Evolutionary conservation across 2,113 vertebrate species (phyloP).

Genomic region (Lagopus leucura): DNA sequence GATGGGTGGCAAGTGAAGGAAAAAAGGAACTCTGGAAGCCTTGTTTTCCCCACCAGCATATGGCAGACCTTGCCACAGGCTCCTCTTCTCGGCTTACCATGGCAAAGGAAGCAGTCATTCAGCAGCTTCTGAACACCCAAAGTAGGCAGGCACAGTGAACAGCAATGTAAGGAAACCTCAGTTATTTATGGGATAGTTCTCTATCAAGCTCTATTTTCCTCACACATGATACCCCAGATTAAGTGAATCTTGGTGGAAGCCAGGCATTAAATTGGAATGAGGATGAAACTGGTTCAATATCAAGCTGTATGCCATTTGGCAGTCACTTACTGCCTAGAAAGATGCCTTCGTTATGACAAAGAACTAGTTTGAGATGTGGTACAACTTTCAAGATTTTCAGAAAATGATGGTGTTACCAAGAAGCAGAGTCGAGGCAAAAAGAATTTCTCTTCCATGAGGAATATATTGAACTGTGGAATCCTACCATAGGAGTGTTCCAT

Average conservation of each 20-base stretch:
- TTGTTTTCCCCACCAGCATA: slow-evolving; percentile 55
- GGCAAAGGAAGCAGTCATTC: slow-evolving; percentile 17
- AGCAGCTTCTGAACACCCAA: slow-evolving; percentile 1
- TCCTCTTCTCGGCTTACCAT: slow-evolving; percentile 48
- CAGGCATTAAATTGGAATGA: not conserved
- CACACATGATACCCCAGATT: not conserved
- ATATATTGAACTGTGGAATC: not conserved
- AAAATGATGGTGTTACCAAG: not conserved
- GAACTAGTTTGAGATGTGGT: not conserved
- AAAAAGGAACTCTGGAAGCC: slow-evolving; percentile 38
- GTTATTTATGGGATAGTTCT: not conserved
- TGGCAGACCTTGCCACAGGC: slow-evolving; percentile 39
- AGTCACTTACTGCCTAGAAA: not conserved
- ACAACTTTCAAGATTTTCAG: not conserved
- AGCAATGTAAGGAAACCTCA: not conserved
- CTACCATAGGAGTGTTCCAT: not conserved
- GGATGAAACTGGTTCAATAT: not conserved
- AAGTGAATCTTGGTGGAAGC: not conserved
- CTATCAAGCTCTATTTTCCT: not conserved
- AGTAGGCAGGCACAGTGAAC: not conserved
- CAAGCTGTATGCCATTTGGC: not conserved
- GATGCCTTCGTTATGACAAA: not conserved
- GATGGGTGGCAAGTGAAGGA: not conserved
- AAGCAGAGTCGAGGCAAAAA: not conserved
- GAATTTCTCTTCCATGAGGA: not conserved